A percentile compares a stretch with the other conserved stretches of the same genome.
Conservation (phyloP, 2,113 vertebrate species). For the Castor canadensis region DNA sequence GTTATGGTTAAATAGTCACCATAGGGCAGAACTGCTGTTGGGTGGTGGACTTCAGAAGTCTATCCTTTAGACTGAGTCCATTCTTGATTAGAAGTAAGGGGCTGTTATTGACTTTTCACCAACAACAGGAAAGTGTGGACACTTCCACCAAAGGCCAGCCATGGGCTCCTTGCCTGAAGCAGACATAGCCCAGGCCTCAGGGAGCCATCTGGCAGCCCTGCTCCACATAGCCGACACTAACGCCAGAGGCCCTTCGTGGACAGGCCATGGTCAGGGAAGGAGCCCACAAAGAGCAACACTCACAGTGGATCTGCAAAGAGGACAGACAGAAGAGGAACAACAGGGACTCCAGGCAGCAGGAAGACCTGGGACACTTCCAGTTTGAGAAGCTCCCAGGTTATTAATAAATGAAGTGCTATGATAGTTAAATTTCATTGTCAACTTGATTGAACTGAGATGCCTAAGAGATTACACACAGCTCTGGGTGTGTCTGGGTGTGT, state of each 20-base stretch:
- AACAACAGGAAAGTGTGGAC: background rate
- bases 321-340: too few relatives aligned
- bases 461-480: background rate
- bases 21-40: background rate
- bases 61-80: background rate
- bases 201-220: background rate
- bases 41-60: background rate
- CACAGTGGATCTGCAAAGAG: background rate
- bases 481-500: too few relatives aligned
- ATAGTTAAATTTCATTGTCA: background rate
- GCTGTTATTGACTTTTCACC: background rate
- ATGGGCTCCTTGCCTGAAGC: background rate
- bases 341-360: background rate
- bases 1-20: background rate
- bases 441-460: background rate
- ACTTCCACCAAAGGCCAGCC: background rate
- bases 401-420: background rate
- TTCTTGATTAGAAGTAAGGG: background rate
- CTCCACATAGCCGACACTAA: background rate
- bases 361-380: background rate
- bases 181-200: too few relatives aligned
- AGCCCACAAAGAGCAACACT: background rate
- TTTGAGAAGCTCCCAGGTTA: background rate
- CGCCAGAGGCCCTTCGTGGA: accelerated
- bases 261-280: background rate